Percentiles rank a stretch among this genome's conserved stretches.
Evolutionary conservation across 64 coral and sea anemone genomes (phyloP).

Genomic region (Astreopora myriophthalma): DNA sequence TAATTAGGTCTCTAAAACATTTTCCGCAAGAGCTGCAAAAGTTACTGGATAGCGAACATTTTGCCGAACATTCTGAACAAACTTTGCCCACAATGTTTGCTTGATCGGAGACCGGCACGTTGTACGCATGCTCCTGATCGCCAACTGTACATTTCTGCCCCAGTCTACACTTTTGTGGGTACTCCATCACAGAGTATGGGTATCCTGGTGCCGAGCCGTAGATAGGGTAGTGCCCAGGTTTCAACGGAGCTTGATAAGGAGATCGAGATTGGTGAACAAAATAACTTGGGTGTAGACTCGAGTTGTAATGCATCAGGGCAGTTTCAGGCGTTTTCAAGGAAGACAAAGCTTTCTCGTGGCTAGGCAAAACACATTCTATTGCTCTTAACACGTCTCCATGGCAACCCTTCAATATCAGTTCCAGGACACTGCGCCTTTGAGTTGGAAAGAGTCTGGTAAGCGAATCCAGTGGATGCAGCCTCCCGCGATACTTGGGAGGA

Average conservation of each 20-base stretch:
- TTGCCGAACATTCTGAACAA: slow-evolving; percentile 84
- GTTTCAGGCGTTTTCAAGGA: slow-evolving; percentile 65
- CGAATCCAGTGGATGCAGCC: slow-evolving; percentile 84
- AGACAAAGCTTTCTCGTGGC: slow-evolving; percentile 90
- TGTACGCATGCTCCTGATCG: slow-evolving; percentile 27
- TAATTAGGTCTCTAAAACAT: slow-evolving; percentile 79
- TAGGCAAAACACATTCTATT: slow-evolving; percentile 94
- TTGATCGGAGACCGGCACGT: not conserved
- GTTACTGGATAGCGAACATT: slow-evolving; percentile 70
- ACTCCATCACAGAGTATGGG: slow-evolving; percentile 81
- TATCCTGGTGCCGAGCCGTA: slow-evolving; percentile 50
- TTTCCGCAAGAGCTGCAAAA: slow-evolving; percentile 94
- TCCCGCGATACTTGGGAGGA: not conserved
- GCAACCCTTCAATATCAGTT: slow-evolving; percentile 95
- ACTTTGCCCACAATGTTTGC: slow-evolving; percentile 60
- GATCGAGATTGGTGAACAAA: slow-evolving; percentile 63
- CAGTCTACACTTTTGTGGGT: slow-evolving; percentile 51
- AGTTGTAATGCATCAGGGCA: slow-evolving; percentile 54
- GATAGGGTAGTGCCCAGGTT: slow-evolving; percentile 47
- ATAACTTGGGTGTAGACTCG: slow-evolving; percentile 58
- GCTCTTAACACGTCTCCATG: slow-evolving; percentile 86
- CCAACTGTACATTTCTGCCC: slow-evolving; percentile 7
- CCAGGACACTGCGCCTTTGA: slow-evolving; percentile 90
- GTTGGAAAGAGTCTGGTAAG: slow-evolving; percentile 92
- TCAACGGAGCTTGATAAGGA: slow-evolving; percentile 36